These are phyloP conservation scores for Parotia lawesii DNA, from an alignment of 2,113 vertebrate species.

Conservation along the genomic window DNA sequence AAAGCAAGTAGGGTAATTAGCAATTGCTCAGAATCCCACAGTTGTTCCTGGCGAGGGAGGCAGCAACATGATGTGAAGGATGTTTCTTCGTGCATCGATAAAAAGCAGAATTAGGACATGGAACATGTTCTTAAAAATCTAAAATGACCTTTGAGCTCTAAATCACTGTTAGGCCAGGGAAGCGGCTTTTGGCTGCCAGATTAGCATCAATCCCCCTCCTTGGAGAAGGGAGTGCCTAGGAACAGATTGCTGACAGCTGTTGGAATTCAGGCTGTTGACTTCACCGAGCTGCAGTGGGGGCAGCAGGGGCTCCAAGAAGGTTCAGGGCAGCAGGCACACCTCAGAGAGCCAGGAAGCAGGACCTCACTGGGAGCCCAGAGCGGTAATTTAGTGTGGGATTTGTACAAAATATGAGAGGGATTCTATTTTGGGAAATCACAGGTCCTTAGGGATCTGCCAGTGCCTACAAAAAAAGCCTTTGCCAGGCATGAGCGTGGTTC, in stretches of 20 bases:
- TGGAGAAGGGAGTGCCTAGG: constrained; percentile 23
- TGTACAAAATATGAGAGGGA: background rate
- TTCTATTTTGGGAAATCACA: background rate
- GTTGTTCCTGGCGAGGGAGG: background rate
- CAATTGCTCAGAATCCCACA: background rate
- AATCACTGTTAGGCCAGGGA: background rate
- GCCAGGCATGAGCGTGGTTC: background rate
- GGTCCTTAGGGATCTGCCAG: background rate
- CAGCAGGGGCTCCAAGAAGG: background rate
- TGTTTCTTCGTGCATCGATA: background rate
- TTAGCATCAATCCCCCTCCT: background rate
- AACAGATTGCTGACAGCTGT: constrained; percentile 39
- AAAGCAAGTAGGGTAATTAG: background rate
- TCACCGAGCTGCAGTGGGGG: background rate
- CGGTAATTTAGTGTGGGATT: background rate
- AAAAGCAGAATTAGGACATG: constrained; percentile 30
- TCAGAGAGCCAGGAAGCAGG: background rate
- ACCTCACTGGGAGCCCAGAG: background rate
- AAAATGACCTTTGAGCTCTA: constrained; percentile 6
- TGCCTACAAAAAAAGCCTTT: background rate
- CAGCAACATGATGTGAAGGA: background rate
- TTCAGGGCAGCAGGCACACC: background rate
- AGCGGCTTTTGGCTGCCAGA: constrained; percentile 21
- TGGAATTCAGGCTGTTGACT: background rate
- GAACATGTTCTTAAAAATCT: constrained; percentile 17